phyloP scores from a whole-genome alignment of 2,888 invertebrate species.

The Drosophila limbata region DNA sequence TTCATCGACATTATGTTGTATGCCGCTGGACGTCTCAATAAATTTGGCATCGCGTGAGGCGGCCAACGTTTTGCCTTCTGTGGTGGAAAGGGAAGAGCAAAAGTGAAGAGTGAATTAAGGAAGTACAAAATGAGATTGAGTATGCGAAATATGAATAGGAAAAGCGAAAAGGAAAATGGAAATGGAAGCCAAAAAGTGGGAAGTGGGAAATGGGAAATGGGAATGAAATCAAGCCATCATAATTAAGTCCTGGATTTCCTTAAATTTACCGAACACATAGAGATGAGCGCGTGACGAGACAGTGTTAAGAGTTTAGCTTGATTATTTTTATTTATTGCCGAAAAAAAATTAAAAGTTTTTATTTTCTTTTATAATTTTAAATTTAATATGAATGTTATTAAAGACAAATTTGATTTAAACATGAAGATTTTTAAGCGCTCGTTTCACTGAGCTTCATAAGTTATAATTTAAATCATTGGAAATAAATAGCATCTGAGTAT shows the following conservation, averaged over 20 bases:
- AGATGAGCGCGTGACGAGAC: slow-evolving; percentile 6
- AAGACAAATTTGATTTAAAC: too few relatives aligned
- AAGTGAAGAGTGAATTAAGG: slow-evolving; percentile 30
- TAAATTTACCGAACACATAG: background rate
- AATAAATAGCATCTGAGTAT: too few relatives aligned
- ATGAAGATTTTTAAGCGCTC: too few relatives aligned
- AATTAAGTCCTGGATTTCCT: slow-evolving; percentile 61
- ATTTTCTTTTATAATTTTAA: too few relatives aligned
- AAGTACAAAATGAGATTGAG: slow-evolving; percentile 25
- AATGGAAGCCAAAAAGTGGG: too few relatives aligned
- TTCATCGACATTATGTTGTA: slow-evolving; percentile 98
- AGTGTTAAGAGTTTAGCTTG: too few relatives aligned
- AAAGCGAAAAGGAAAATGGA: slow-evolving; percentile 4
- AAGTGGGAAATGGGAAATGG: slow-evolving; percentile 24
- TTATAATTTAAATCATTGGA: too few relatives aligned
- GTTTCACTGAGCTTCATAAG: too few relatives aligned
- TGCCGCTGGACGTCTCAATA: slow-evolving; percentile 97
- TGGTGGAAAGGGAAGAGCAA: background rate
- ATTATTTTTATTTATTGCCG: too few relatives aligned
- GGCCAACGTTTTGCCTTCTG: slow-evolving; percentile 97
- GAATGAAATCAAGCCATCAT: slow-evolving; percentile 70
- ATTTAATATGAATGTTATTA: too few relatives aligned
- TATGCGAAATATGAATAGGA: background rate
- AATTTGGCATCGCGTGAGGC: slow-evolving; percentile 96
- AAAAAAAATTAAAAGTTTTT: too few relatives aligned